These are phyloP conservation scores for Allacma fusca DNA, from an alignment of 2,888 invertebrate species.

Conservation along the genomic window DNA sequence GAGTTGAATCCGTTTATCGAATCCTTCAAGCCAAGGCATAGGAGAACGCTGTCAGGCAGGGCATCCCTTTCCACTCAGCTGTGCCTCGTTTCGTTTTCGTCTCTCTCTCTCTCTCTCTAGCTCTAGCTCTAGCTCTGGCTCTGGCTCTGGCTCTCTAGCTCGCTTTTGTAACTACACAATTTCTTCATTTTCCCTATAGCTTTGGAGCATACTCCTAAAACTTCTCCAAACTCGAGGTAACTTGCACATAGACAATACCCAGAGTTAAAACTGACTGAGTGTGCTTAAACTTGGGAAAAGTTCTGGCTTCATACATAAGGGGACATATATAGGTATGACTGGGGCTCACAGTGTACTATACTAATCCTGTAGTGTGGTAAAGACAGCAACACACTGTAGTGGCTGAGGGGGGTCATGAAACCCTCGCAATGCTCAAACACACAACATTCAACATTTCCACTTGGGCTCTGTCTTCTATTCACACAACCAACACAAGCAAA, in stretches of 20 bases:
- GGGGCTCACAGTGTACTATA: neutral
- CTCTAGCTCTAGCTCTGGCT: neutral
- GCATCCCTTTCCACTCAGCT: conserved; percentile 24
- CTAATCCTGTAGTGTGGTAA: neutral
- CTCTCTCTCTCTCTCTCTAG: neutral
- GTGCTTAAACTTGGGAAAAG: conserved; percentile 4
- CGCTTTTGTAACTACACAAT: neutral
- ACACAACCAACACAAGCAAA: neutral
- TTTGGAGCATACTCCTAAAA: neutral
- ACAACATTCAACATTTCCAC: conserved; percentile 17
- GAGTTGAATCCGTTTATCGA: conserved; percentile 35
- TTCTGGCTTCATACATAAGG: too few relatives aligned
- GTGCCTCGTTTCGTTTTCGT: conserved; percentile 10
- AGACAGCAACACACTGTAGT: conserved; percentile 12
- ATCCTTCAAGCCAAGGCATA: neutral
- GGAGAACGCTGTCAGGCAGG: conserved; percentile 26
- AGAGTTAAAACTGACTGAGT: neutral
- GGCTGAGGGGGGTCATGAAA: conserved; percentile 27
- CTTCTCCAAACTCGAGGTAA: neutral
- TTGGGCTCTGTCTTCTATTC: neutral
- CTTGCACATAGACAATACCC: neutral
- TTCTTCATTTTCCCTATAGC: neutral
- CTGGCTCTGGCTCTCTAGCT: neutral
- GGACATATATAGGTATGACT: neutral
- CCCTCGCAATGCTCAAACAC: conserved; percentile 14